Evolutionary conservation across 2,888 invertebrate genomes (phyloP).

Genomic region (Cantharis rustica): DNA sequence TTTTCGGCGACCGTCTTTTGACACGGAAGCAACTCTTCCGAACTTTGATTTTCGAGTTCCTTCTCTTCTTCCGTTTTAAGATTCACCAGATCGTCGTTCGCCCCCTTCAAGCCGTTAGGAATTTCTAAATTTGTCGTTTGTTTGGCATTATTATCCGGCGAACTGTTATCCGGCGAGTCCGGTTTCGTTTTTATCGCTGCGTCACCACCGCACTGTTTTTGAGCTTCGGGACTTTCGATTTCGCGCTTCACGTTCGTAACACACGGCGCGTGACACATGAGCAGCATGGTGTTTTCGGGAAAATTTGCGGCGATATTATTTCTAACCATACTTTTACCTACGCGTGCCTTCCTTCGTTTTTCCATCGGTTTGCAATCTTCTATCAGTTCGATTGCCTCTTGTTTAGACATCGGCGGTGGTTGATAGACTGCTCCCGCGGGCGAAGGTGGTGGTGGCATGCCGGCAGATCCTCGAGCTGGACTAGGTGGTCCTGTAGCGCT

Average conservation of each 20-base stretch:
- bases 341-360: slow-evolving; percentile 60
- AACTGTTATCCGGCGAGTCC: slow-evolving; percentile 6
- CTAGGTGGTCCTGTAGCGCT: slow-evolving; percentile 67
- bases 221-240: slow-evolving; percentile 54
- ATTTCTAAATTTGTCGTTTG: not conserved
- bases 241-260: slow-evolving; percentile 52
- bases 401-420: slow-evolving; percentile 44
- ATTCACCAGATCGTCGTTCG: not conserved
- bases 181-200: slow-evolving; percentile 11
- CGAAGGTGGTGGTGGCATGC: slow-evolving; percentile 67
- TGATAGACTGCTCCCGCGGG: slow-evolving; percentile 58
- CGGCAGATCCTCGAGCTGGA: slow-evolving; percentile 71
- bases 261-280: slow-evolving; percentile 55
- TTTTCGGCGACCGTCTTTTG: slow-evolving; percentile 54
- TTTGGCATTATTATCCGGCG: not conserved
- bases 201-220: slow-evolving; percentile 35
- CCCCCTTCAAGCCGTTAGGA: not conserved
- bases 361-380: slow-evolving; percentile 43
- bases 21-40: slow-evolving; percentile 40
- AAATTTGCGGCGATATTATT: slow-evolving; percentile 62
- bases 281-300: slow-evolving; percentile 58
- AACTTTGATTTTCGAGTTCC: slow-evolving; percentile 22
- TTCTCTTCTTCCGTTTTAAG: slow-evolving; percentile 29
- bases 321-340: slow-evolving; percentile 72
- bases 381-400: slow-evolving; percentile 41